Conservation (phyloP, 1,140 invertebrate genomes). For the Caenorhabditis briggsae region DNA sequence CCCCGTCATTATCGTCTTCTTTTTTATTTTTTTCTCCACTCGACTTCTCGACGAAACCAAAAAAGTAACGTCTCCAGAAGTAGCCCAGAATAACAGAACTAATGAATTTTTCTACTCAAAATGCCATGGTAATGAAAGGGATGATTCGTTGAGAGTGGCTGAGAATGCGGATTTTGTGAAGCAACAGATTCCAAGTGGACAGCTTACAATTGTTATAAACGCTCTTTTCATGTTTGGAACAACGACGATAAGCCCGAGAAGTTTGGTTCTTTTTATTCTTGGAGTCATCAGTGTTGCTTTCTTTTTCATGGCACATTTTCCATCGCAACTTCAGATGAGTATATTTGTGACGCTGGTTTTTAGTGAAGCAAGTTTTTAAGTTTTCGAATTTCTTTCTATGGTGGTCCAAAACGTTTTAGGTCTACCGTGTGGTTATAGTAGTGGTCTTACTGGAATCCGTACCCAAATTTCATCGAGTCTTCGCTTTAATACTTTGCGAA, state of each 20-base stretch:
- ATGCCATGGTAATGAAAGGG: not conserved
- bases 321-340: not conserved
- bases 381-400: not conserved
- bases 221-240: slow-evolving; percentile 18
- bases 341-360: not conserved
- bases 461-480: slow-evolving; percentile 8
- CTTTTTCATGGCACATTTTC: slow-evolving; percentile 7
- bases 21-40: slow-evolving; percentile 10
- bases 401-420: not conserved
- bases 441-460: not conserved
- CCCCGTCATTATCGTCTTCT: slow-evolving; percentile 6
- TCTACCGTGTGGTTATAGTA: not conserved
- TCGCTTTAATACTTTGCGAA: not conserved
- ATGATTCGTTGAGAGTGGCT: slow-evolving; percentile 3
- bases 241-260: slow-evolving; percentile 3
- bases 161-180: not conserved
- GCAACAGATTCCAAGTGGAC: not conserved
- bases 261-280: not conserved
- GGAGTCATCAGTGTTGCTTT: not conserved
- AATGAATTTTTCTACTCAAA: slow-evolving; percentile 30
- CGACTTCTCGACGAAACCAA: not conserved
- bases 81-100: not conserved
- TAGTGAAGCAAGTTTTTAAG: not conserved
- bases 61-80: not conserved
- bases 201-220: not conserved